Percentiles rank a stretch among this genome's conserved stretches.
Conservation (phyloP, 2,888 invertebrate genomes). For the Acanthosepion pharaonis region DNA sequence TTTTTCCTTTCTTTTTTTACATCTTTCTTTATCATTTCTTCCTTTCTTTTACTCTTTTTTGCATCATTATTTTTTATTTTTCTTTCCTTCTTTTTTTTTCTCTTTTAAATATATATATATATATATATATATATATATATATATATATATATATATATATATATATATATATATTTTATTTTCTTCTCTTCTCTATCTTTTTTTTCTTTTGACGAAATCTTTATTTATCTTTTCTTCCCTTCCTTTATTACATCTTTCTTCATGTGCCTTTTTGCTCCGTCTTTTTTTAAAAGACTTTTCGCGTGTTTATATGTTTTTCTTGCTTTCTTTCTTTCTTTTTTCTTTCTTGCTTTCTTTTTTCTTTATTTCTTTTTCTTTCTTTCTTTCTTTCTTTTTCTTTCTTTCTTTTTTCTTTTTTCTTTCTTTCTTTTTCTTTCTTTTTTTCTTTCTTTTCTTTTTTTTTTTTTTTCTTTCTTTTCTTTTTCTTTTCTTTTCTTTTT, state of each 20-base stretch:
- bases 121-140: too few species aligned
- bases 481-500: background rate
- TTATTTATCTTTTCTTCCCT: background rate
- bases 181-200: background rate
- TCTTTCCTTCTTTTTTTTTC: too few species aligned
- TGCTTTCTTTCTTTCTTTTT: background rate
- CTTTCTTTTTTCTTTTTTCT: accelerated
- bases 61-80: too few species aligned
- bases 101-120: too few species aligned
- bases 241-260: background rate
- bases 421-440: accelerated
- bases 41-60: too few species aligned
- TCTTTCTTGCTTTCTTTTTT: background rate
- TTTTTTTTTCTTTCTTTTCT: background rate
- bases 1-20: too few species aligned
- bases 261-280: background rate
- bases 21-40: too few species aligned
- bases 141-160: too few species aligned
- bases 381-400: background rate
- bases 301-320: background rate
- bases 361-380: too few species aligned
- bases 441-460: background rate
- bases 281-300: too few species aligned
- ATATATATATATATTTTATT: too few species aligned
- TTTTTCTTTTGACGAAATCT: background rate